phyloP scores from a whole-genome alignment of 2,113 vertebrate species.

The Aythya baeri region DNA sequence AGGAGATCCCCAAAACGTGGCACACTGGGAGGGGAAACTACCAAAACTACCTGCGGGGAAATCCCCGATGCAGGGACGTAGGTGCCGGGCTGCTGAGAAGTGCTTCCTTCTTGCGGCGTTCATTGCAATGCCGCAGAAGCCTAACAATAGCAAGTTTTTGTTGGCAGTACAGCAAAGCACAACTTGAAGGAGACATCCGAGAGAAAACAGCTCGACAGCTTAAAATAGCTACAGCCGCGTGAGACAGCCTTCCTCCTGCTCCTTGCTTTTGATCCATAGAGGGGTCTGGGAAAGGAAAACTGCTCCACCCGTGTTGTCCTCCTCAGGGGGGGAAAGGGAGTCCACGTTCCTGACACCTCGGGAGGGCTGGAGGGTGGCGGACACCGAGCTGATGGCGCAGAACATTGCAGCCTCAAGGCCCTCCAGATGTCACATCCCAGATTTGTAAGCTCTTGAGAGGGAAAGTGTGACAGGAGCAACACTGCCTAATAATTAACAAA shows the following conservation, averaged over 20 bases:
- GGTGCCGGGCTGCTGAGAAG: background rate
- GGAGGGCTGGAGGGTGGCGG: background rate
- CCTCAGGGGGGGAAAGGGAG: background rate
- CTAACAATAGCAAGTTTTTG: slow-evolving; percentile 1
- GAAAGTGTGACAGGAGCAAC: background rate
- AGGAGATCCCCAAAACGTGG: background rate
- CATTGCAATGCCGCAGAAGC: background rate
- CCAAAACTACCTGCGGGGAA: background rate
- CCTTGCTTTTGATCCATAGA: background rate
- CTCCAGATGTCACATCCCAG: background rate
- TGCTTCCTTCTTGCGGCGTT: background rate
- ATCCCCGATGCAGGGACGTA: background rate
- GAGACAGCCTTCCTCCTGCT: background rate
- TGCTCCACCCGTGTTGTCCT: fast-evolving
- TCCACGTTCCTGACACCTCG: background rate
- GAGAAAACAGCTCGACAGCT: background rate
- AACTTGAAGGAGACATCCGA: background rate
- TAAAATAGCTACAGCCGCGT: background rate
- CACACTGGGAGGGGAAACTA: background rate
- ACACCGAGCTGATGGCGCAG: background rate
- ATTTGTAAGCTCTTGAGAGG: background rate
- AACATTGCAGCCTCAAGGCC: background rate
- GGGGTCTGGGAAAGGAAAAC: background rate
- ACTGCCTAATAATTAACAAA: background rate
- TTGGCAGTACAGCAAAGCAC: slow-evolving; percentile 27